Percentiles rank a stretch among this genome's conserved stretches.
Conservation (phyloP, 2,113 vertebrate genomes). For the Rafetus swinhoei region DNA sequence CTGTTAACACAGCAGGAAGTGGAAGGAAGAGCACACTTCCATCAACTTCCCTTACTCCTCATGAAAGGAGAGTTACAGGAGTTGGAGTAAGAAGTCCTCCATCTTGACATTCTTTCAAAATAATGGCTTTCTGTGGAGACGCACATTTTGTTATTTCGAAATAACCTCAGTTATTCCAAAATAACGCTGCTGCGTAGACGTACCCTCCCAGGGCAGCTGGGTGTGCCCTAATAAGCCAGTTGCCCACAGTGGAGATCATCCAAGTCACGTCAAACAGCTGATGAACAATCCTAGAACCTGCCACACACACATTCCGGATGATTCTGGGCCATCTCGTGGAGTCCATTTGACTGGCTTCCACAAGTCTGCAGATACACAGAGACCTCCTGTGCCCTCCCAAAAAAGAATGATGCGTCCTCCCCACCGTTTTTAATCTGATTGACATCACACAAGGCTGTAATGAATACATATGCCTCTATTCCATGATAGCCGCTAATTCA, state of each 20-base stretch:
- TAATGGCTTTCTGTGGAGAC: no score
- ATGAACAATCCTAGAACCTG: neutral
- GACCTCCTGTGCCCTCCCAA: neutral
- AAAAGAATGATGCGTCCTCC: neutral
- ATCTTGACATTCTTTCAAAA: no score
- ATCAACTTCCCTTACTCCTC: no score
- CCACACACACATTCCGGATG: neutral
- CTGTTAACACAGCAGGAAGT: no score
- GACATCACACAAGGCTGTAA: neutral
- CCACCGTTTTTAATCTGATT: neutral
- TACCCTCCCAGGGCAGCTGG: neutral
- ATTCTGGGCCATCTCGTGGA: neutral
- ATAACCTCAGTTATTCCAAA: no score
- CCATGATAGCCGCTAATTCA: accelerated
- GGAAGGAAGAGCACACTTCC: no score
- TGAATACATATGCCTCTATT: neutral
- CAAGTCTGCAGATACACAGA: neutral
- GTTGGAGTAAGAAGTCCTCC: no score
- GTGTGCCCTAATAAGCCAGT: neutral
- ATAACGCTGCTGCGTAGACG: no score
- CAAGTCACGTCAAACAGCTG: neutral
- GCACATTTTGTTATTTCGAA: no score
- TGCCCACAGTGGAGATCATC: neutral
- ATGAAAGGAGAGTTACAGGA: no score
- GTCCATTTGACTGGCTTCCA: neutral